Conservation (phyloP, 2,888 invertebrate genomes). For the Mimas tiliae region DNA sequence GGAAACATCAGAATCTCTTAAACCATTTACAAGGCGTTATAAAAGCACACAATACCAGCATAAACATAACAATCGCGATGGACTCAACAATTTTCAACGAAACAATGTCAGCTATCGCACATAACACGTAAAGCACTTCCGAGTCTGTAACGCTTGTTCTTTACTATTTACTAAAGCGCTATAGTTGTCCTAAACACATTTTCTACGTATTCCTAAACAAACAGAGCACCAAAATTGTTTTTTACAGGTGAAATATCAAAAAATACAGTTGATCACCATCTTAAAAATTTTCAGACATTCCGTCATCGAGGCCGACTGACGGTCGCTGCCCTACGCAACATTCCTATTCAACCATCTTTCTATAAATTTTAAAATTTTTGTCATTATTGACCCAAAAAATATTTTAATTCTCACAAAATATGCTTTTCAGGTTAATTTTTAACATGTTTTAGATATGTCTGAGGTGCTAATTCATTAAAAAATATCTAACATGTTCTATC, state of each 20-base stretch:
- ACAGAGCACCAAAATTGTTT: slow-evolving; percentile 56
- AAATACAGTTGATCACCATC: slow-evolving; percentile 81
- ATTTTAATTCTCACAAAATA: not conserved
- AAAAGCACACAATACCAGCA: slow-evolving; percentile 69
- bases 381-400: too few species aligned
- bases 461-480: not conserved
- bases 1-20: slow-evolving; percentile 81
- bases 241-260: slow-evolving; percentile 58
- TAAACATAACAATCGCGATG: slow-evolving; percentile 81
- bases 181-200: slow-evolving; percentile 56
- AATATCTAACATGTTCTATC: not conserved
- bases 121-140: slow-evolving; percentile 69
- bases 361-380: not conserved
- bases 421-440: not conserved
- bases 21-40: slow-evolving; percentile 66
- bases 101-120: slow-evolving; percentile 81
- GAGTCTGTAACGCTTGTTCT: slow-evolving; percentile 51
- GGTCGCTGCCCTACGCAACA: slow-evolving; percentile 74
- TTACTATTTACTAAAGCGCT: slow-evolving; percentile 37
- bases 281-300: slow-evolving; percentile 82
- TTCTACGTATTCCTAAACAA: slow-evolving; percentile 47
- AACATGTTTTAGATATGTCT: not conserved
- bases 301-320: slow-evolving; percentile 80
- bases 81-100: slow-evolving; percentile 73
- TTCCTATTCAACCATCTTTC: slow-evolving; percentile 41